Conservation (phyloP, 2,797 vertebrate species). For the Anas bahamensis region DNA sequence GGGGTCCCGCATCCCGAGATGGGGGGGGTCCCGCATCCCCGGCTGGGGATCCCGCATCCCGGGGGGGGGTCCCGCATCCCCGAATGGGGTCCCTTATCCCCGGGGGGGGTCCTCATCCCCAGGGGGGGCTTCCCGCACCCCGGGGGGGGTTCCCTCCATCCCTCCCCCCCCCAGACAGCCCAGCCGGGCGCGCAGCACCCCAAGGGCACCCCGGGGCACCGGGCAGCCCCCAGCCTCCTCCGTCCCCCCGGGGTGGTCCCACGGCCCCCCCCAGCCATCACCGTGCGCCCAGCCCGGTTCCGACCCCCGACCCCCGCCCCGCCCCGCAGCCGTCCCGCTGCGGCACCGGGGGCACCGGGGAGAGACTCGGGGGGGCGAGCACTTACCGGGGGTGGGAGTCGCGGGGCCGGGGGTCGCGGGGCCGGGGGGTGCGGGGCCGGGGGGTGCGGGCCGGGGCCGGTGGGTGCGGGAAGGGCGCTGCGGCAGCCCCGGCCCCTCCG, state of each 20-base stretch:
- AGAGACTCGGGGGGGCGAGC: not conserved
- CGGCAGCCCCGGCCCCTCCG: conserved; percentile 46
- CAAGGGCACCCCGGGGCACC: not conserved
- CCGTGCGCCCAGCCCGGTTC: not conserved
- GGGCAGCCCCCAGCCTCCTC: not conserved
- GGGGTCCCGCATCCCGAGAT: too few relatives aligned
- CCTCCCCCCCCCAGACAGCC: too few relatives aligned
- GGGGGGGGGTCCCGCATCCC: not conserved
- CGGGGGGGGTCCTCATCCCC: too few relatives aligned
- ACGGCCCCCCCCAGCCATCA: too few relatives aligned
- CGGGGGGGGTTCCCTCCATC: too few relatives aligned
- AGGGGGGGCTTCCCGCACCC: too few relatives aligned
- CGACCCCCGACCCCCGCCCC: not conserved
- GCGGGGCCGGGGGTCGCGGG: not conserved
- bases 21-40: too few relatives aligned
- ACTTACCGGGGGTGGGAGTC: not conserved
- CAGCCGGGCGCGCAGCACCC: not conserved
- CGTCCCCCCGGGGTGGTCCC: not conserved
- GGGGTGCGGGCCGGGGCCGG: not conserved
- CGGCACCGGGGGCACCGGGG: not conserved
- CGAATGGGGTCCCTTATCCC: too few relatives aligned
- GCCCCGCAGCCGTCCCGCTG: not conserved
- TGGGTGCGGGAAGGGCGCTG: not conserved
- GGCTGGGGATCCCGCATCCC: too few relatives aligned
- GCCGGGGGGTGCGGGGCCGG: not conserved